Base-by-base conservation (phyloP, 2,113 vertebrate species). In the Muntiacus muntjak region DNA sequence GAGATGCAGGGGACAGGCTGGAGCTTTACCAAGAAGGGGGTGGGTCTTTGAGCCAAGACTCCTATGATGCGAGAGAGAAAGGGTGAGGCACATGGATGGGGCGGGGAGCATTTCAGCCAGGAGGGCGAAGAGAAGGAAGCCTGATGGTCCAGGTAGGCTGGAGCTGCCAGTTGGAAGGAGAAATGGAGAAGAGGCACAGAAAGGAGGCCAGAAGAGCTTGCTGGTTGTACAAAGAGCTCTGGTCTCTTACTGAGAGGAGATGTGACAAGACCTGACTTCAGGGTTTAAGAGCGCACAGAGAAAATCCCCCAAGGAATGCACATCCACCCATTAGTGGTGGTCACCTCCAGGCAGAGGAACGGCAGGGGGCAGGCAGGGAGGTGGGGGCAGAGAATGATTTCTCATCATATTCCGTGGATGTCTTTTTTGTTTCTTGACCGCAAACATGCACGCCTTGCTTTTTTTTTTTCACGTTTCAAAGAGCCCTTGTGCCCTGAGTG, bases 1-100 rank as follows among this genome's bases (percentile, higher is more conserved):
- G 26, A 33, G 21, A 33, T 52, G 2, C 52, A 58, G 7, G 40
- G 4, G 50, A n/a, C 57, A 3, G 47, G n/a, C 8, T 88, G 7
- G 25, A 60, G 2, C 30, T 47, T 30, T 81, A 30, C 15, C 2
- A 14, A 43, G 82, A 54, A 50, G 28, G 2, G 8, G 16, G 8
- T 47, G 8, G 16, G 12, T 47, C 43, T n/a, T 11, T 81, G 60
- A 87, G 43, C 33, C n/a, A 9, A 88, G 60, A 11, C 36, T 86
- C 30, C 6, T 6, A 25, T 9, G 7, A 47, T 10, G 4, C 1
- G 0, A 79, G 23, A 14, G 12, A 36, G 17, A 71, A 64, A 33
- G 17, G 3, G 2, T 30, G 3, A 1, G 43, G 2, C 13, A 21
- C 30, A 8, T 13, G 45, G 21, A 55, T 43, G 17, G 2, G 16